Evolutionary conservation across 2,888 invertebrate genomes (phyloP).

Genomic region (Lepetodrilus schrolli): DNA sequence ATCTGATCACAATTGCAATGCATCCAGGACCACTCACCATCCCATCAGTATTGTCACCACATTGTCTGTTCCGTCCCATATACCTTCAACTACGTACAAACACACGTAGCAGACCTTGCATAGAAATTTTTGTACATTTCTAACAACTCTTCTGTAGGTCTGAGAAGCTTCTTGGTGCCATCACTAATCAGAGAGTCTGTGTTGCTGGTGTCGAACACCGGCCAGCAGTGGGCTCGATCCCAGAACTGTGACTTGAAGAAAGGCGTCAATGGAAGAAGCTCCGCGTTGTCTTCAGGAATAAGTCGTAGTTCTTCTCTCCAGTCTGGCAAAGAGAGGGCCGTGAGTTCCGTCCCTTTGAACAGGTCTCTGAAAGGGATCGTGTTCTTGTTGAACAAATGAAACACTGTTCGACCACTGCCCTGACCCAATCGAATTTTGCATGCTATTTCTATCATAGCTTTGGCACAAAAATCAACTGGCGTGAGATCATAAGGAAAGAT

Average conservation of each 20-base stretch:
- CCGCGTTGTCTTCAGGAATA: constrained; percentile 42
- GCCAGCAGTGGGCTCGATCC: constrained; percentile 54
- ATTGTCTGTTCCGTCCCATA: too few species aligned
- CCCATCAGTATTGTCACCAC: too few species aligned
- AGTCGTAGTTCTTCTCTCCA: constrained; percentile 48
- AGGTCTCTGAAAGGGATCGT: constrained; percentile 53
- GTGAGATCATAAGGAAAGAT: constrained; percentile 59
- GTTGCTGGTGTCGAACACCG: constrained; percentile 53
- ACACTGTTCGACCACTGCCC: constrained; percentile 39
- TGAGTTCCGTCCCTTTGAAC: constrained; percentile 49
- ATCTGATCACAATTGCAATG: too few species aligned
- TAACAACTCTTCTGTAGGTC: constrained; percentile 45
- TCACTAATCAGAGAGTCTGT: constrained; percentile 45
- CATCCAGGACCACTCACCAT: too few species aligned
- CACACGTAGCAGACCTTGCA: too few species aligned
- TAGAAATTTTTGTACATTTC: constrained; percentile 51
- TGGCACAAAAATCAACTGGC: constrained; percentile 57
- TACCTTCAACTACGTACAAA: too few species aligned
- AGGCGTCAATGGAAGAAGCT: constrained; percentile 52
- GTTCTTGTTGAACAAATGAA: constrained; percentile 52
- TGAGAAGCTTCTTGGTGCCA: constrained; percentile 42
- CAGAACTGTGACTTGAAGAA: constrained; percentile 56
- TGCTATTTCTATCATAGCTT: constrained; percentile 53
- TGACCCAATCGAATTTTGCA: constrained; percentile 28
- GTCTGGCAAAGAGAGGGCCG: constrained; percentile 42